Conservation (phyloP, 2,113 vertebrate genomes). For the Grus americana region DNA sequence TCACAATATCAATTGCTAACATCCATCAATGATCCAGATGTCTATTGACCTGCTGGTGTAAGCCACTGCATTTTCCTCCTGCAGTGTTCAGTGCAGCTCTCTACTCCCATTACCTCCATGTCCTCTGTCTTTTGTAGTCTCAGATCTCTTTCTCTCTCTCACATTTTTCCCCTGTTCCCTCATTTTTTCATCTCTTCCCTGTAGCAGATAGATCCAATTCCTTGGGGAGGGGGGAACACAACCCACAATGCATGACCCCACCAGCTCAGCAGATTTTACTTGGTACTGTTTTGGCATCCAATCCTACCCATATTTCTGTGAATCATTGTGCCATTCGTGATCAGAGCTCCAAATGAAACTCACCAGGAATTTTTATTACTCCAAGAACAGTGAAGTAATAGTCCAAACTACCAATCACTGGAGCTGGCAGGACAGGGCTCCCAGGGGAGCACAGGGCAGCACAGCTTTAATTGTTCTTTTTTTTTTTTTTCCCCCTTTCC, state of each 20-base stretch:
- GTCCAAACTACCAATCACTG: constrained; percentile 23
- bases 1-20: constrained; percentile 45
- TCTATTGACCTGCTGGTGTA: not conserved
- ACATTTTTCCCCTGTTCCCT: not conserved
- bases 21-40: constrained; percentile 68
- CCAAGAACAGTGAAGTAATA: constrained; percentile 47
- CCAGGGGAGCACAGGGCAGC: not conserved
- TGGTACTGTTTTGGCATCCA: constrained; percentile 15
- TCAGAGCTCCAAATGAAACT: constrained; percentile 52
- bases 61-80: constrained; percentile 10
- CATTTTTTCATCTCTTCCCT: not conserved
- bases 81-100: not conserved
- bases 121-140: not conserved
- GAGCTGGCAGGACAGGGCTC: constrained; percentile 30
- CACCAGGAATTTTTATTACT: constrained; percentile 62
- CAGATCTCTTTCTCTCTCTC: not conserved
- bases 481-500: not conserved
- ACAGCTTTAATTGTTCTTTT: constrained; percentile 21
- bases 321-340: constrained; percentile 55
- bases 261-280: constrained; percentile 56
- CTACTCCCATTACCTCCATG: not conserved
- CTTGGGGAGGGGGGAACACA: not conserved
- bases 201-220: not conserved
- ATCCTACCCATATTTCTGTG: constrained; percentile 11
- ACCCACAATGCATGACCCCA: not conserved